Percentiles rank a stretch among this genome's conserved stretches.
Conservation (phyloP, 2,888 invertebrate genomes). For the Blera fallax region DNA sequence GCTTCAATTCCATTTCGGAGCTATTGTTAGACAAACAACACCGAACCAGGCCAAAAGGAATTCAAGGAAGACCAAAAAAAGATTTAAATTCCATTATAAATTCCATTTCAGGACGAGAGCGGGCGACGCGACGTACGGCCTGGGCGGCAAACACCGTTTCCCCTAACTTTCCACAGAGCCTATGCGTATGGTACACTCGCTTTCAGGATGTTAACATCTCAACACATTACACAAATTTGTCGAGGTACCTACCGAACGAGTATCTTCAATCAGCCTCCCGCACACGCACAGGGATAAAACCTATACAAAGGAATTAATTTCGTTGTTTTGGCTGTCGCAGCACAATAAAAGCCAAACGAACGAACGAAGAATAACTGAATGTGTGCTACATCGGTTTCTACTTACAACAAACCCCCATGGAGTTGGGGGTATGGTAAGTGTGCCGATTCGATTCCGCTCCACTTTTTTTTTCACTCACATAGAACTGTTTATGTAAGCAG, state of each 20-base stretch:
- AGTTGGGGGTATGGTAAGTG: constrained; percentile 17
- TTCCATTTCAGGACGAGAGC: constrained; percentile 44
- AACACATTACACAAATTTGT: constrained; percentile 46
- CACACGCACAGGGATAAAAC: constrained; percentile 40
- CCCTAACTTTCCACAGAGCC: background rate
- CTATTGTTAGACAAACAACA: constrained; percentile 64
- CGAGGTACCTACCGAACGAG: constrained; percentile 17
- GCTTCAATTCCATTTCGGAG: constrained; percentile 54
- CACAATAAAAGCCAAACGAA: constrained; percentile 49
- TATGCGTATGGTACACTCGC: background rate
- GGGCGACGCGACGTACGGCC: background rate
- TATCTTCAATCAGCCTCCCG: constrained; percentile 22
- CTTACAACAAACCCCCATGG: constrained; percentile 1
- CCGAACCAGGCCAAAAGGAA: constrained; percentile 53
- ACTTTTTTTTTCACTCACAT: background rate
- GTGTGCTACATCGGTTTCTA: constrained; percentile 42
- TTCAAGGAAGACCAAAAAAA: constrained; percentile 9
- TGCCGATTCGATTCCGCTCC: constrained; percentile 29
- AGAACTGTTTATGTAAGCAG: constrained; percentile 20
- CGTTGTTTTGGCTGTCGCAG: constrained; percentile 50
- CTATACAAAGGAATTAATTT: constrained; percentile 61
- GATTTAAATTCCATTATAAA: constrained; percentile 61
- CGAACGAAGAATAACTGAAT: constrained; percentile 4
- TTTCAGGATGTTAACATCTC: constrained; percentile 45
- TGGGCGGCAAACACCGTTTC: background rate